phyloP scores from a whole-genome alignment of 2,113 vertebrate genomes.

The Gnathonemus echidnorhynchus region DNA sequence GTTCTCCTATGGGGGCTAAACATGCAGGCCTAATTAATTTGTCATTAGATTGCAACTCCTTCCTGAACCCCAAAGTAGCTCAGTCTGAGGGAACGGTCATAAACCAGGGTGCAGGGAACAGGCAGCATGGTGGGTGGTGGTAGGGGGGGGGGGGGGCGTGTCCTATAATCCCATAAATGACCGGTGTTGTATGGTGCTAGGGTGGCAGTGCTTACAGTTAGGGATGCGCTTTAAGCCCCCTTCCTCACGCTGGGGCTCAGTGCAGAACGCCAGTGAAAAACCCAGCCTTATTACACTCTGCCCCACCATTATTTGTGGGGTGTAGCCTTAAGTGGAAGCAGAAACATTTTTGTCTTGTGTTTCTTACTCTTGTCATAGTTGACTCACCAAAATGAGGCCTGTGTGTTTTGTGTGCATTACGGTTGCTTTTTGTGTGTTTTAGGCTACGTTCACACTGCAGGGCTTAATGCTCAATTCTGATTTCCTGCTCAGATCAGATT shows the following conservation, averaged over 20 bases:
- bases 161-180: background rate
- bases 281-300: background rate
- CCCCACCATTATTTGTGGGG: background rate
- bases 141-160: background rate
- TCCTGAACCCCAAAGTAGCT: constrained; percentile 18
- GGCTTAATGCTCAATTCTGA: too few species aligned
- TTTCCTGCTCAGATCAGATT: too few species aligned
- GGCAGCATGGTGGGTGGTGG: background rate
- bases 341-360: background rate
- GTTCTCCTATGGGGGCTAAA: background rate
- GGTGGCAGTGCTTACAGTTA: background rate
- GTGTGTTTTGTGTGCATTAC: background rate
- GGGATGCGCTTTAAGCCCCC: background rate
- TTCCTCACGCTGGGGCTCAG: background rate
- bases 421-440: background rate
- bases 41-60: constrained; percentile 17
- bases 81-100: background rate
- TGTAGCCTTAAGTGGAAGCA: background rate
- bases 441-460: too few species aligned
- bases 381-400: background rate
- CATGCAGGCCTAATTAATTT: background rate
- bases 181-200: background rate
- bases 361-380: background rate
- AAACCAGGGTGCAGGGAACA: background rate
- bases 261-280: background rate